Base-by-base conservation (phyloP, 2,797 vertebrate species). In the Lophura swinhoii region DNA sequence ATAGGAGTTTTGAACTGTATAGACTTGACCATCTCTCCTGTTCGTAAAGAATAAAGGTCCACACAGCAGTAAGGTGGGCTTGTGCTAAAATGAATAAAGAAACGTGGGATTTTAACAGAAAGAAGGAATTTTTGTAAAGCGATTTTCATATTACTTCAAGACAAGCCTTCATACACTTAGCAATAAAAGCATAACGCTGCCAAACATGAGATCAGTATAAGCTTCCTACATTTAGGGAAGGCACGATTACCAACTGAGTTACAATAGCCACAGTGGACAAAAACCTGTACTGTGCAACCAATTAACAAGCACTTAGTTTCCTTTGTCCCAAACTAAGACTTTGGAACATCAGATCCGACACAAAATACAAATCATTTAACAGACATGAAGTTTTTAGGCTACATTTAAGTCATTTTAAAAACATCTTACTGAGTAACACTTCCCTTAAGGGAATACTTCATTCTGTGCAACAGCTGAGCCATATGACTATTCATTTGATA, bases 1-100 rank as follows among this genome's bases (percentile, higher is more conserved):
- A 99, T 99, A 12, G 99, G 98, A 1, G 99, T 99, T 97, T 99
- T 99, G 97, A 99, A 99, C 96, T 99, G 99, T 96, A 99, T 99
- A 9, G 99, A 99, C 93, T 99, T 99, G 85, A 99, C 99, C 98
- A 99, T 99, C 95, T 99, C 99, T 22, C 99, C 99, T 2, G 98
- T 99, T 71, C 98, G 97, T 74, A 99, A 97, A 66, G 99, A 99
- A 92, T 99, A 99, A 18, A 99, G 98, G 97, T 99, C 99, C 62
- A 98, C 99, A 84, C 99, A 99, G 85, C 99, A 99, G 95, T 99
- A 99, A 4, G 99, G 99, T 9, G 98, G 99, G 94, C 98, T 99
- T 29, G 98, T 99, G 93, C 99, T 99, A 95, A 60, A 97, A 96
- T 5, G 46, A 86, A 81, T 53, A 13, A 10, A 56, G 12, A 53